Evolutionary conservation across 2,113 vertebrate genomes (phyloP).

Genomic region (Fulmarus glacialis): DNA sequence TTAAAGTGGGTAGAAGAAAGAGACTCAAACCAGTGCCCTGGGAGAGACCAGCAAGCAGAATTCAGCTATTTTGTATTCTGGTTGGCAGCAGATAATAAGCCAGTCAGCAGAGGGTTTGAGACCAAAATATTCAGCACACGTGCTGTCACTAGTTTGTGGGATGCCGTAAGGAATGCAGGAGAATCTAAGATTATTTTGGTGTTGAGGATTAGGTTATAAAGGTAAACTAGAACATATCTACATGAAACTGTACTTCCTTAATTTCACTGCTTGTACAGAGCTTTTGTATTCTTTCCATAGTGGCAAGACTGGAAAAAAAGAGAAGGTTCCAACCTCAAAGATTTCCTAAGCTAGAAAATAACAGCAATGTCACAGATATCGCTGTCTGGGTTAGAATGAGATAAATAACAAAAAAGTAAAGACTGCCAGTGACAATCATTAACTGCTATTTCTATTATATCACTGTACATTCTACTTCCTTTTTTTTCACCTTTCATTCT

Average conservation of each 20-base stretch:
- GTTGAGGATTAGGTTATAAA: neutral
- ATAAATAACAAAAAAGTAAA: neutral
- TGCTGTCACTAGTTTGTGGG: neutral
- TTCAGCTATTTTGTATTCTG: neutral
- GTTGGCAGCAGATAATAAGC: neutral
- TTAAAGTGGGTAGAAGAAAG: neutral
- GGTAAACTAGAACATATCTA: neutral
- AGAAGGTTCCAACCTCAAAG: neutral
- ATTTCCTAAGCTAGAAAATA: neutral
- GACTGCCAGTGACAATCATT: neutral
- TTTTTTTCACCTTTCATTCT: neutral
- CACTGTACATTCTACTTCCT: neutral
- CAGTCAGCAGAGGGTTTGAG: neutral
- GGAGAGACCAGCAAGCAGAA: neutral
- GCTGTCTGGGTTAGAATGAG: neutral
- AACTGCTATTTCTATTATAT: neutral
- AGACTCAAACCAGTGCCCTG: neutral
- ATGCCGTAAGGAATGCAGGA: neutral
- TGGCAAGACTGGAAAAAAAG: neutral
- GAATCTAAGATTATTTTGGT: neutral
- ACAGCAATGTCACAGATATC: neutral
- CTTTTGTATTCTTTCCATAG: neutral
- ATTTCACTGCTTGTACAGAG: neutral
- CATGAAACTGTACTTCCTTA: neutral
- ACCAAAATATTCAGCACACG: neutral